Conservation (phyloP, 1,140 invertebrate genomes). For the Phymorhynchus buccinoides region DNA sequence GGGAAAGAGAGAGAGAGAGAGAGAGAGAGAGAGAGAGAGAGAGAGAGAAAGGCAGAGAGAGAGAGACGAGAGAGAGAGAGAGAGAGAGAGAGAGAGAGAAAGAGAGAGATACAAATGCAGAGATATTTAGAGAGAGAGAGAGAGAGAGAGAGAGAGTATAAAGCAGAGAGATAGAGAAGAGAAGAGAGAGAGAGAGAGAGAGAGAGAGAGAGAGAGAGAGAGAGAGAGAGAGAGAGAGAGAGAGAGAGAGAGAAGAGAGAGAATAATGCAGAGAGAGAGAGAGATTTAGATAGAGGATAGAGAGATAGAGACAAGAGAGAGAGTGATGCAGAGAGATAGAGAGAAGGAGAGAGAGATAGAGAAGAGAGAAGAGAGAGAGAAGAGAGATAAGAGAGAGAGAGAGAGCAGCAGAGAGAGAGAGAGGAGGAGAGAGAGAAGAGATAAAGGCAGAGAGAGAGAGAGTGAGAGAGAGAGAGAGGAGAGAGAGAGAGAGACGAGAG, state of each 20-base stretch:
- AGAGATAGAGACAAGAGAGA: neutral
- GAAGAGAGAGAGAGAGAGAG: neutral
- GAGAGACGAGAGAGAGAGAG: no score
- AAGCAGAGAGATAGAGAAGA: neutral
- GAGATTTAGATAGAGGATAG: no score
- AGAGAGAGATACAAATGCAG: conserved; percentile 1
- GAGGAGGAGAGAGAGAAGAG: conserved; percentile 27
- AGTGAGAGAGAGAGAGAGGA: neutral
- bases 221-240: no score
- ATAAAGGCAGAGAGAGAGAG: neutral
- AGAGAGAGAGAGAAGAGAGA: neutral
- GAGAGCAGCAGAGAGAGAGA: no score
- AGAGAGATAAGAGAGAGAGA: no score
- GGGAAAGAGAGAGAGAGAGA: conserved; percentile 5
- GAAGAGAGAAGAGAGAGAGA: neutral
- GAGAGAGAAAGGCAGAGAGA: neutral
- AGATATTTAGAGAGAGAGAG: neutral
- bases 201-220: neutral
- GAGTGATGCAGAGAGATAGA: neutral
- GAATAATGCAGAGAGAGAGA: neutral
- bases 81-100: no score
- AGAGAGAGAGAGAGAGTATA: neutral
- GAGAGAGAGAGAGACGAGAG: conserved; percentile 6
- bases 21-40: neutral
- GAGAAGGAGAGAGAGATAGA: neutral